Conservation (phyloP, 2,797 vertebrate species). For the Vespertilio murinus region DNA sequence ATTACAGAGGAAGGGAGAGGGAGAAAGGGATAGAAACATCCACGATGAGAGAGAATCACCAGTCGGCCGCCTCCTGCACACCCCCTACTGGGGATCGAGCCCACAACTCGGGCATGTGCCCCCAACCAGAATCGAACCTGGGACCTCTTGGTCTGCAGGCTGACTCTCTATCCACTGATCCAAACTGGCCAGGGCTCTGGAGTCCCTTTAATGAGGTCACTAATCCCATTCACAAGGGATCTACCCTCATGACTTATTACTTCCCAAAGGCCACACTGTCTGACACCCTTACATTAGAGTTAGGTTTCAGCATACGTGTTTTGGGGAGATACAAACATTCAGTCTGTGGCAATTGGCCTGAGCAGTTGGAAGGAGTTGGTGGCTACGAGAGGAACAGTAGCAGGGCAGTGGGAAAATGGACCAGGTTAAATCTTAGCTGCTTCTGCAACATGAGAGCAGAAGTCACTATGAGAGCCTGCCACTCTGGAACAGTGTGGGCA, state of each 20-base stretch:
- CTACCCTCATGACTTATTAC: background rate
- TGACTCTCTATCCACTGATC: too few species aligned
- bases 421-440: background rate
- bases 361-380: background rate
- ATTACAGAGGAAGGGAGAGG: too few species aligned
- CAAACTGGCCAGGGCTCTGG: too few species aligned
- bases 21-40: too few species aligned
- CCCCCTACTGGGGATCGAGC: too few species aligned
- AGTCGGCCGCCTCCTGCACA: too few species aligned
- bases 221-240: background rate
- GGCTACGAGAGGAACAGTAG: background rate
- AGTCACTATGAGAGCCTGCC: fast-evolving
- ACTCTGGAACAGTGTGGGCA: background rate
- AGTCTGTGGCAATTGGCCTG: background rate
- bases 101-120: too few species aligned
- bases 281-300: background rate
- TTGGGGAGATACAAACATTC: background rate
- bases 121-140: too few species aligned
- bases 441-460: background rate
- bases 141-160: too few species aligned
- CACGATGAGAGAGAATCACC: too few species aligned
- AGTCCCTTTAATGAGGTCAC: background rate
- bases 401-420: background rate
- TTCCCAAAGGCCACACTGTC: background rate
- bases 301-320: background rate